These are phyloP conservation scores for Cyclophora albipunctata DNA, from an alignment of 2,888 invertebrate genomes.

Conservation along the genomic window DNA sequence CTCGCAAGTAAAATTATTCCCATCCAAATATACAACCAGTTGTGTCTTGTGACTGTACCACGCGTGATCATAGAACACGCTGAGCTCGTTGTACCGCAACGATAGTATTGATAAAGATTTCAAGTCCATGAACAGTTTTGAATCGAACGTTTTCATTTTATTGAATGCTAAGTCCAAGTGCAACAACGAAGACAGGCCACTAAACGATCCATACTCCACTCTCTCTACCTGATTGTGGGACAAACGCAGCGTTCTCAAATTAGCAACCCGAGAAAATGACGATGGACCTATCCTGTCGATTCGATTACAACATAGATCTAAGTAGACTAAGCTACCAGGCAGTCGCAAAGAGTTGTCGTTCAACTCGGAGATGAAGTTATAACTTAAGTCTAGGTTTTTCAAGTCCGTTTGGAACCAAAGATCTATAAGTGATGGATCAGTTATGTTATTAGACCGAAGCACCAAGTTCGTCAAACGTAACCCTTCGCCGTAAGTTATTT, in stretches of 20 bases:
- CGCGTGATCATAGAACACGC: slow-evolving; percentile 35
- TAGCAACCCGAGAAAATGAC: slow-evolving; percentile 34
- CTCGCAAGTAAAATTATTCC: slow-evolving; percentile 50
- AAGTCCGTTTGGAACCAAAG: slow-evolving; percentile 41
- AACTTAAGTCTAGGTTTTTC: slow-evolving; percentile 40
- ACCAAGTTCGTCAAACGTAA: slow-evolving; percentile 35
- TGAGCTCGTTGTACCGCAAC: slow-evolving; percentile 42
- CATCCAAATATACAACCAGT: slow-evolving; percentile 48
- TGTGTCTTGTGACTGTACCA: slow-evolving; percentile 48
- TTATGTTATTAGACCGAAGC: slow-evolving; percentile 49
- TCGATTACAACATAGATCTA: slow-evolving; percentile 47
- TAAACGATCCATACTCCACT: slow-evolving; percentile 51
- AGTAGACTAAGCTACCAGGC: slow-evolving; percentile 32
- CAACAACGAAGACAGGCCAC: slow-evolving; percentile 34
- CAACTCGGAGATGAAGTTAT: slow-evolving; percentile 41
- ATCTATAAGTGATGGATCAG: slow-evolving; percentile 35
- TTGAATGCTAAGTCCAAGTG: slow-evolving; percentile 44
- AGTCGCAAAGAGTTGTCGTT: slow-evolving; percentile 39
- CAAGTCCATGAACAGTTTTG: slow-evolving; percentile 49
- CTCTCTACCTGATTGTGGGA: slow-evolving; percentile 37
- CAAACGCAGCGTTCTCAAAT: slow-evolving; percentile 43
- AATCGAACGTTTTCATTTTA: slow-evolving; percentile 39
- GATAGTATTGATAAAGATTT: slow-evolving; percentile 41
- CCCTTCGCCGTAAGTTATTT: slow-evolving; percentile 43
- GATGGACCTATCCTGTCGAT: slow-evolving; percentile 46